Percentiles rank a stretch among this genome's conserved stretches.
These are phyloP conservation scores for Neogobius melanostomus DNA, from an alignment of 2,113 vertebrate species.

Conservation along the genomic window DNA sequence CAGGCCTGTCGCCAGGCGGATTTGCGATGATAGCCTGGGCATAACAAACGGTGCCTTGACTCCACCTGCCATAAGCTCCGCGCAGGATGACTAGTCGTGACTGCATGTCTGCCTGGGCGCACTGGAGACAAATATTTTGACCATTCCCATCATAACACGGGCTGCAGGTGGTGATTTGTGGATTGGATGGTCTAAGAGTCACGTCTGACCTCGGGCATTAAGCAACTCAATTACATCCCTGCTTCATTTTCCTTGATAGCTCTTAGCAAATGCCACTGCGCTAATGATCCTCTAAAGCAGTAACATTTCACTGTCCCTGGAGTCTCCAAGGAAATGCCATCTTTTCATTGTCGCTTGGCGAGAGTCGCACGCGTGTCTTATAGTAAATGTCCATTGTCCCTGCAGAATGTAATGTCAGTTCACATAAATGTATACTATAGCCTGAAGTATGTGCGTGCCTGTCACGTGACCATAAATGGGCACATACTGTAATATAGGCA, in stretches of 20 bases:
- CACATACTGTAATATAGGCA: not conserved
- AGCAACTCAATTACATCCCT: not conserved
- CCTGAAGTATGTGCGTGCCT: not conserved
- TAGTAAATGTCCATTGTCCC: slow-evolving; percentile 24
- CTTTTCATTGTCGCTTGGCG: slow-evolving; percentile 28
- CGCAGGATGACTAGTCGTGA: slow-evolving; percentile 56
- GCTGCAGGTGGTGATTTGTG: slow-evolving; percentile 31
- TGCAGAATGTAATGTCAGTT: slow-evolving; percentile 14
- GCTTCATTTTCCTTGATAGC: not conserved
- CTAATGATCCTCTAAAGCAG: not conserved
- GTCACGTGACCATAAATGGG: not conserved
- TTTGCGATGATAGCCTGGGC: slow-evolving; percentile 19
- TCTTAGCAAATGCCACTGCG: slow-evolving; percentile 31
- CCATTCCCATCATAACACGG: slow-evolving; percentile 13
- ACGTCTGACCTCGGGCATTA: not conserved
- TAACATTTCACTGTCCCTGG: slow-evolving; percentile 16
- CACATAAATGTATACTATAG: not conserved
- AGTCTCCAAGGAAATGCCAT: slow-evolving; percentile 19
- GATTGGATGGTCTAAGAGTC: slow-evolving; percentile 22
- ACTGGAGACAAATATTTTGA: slow-evolving; percentile 52
- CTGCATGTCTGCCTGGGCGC: slow-evolving; percentile 49
- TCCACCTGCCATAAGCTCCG: slow-evolving; percentile 43
- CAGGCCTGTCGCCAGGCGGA: slow-evolving; percentile 33
- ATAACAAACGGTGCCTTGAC: slow-evolving; percentile 42
- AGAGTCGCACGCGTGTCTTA: slow-evolving; percentile 36